phyloP scores from a whole-genome alignment of 1,140 invertebrate species.

The Tetragnatha versicolor region DNA sequence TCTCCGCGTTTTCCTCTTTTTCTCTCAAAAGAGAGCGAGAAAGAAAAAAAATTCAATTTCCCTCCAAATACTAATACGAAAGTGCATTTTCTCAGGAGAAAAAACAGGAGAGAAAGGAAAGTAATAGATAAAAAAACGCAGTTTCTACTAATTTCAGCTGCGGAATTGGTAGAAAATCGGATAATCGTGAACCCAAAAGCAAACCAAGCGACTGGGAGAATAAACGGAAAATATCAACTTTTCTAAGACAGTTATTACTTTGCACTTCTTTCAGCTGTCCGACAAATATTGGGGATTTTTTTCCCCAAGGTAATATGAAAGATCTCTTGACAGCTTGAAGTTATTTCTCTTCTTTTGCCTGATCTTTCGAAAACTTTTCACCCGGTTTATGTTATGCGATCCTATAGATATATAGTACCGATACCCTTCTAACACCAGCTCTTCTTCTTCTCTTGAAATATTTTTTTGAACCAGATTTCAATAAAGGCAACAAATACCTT shows the following conservation, averaged over 20 bases:
- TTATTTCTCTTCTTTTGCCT: constrained; percentile 11
- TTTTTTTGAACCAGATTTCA: no score
- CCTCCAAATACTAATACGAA: no score
- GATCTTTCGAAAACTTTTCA: constrained; percentile 16
- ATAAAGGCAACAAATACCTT: no score
- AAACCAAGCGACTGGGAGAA: background rate
- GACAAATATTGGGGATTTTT: constrained; percentile 27
- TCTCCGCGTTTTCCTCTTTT: no score
- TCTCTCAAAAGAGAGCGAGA: no score
- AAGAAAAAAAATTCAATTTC: no score
- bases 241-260: constrained; percentile 23
- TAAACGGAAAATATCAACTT: constrained; percentile 16
- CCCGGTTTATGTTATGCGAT: background rate
- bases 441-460: no score
- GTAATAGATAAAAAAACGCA: background rate
- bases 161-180: constrained; percentile 1
- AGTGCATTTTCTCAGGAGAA: no score
- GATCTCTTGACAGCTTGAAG: constrained; percentile 8
- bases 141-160: constrained; percentile 17
- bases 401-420: no score
- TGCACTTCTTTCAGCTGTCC: constrained; percentile 4
- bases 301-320: constrained; percentile 3
- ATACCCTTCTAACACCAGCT: no score
- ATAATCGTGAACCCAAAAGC: background rate
- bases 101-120: no score